Evolutionary conservation across 2,797 vertebrate species (phyloP), one percentile per base, ranked within the genome.

Genomic region (Ataeniobius toweri): DNA sequence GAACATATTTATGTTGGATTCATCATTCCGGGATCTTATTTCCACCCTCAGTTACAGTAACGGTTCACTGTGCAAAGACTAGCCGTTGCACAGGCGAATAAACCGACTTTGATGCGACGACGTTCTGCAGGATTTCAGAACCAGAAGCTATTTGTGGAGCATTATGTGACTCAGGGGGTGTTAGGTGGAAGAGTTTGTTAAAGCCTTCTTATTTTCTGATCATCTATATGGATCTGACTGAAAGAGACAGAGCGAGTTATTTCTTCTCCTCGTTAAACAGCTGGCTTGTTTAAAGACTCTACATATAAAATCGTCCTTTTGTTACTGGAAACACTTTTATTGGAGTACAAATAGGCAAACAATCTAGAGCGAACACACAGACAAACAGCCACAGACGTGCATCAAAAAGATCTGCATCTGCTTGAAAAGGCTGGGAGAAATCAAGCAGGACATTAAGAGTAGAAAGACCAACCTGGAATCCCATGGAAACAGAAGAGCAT

Each of bases 161-260:
- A 70, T 78, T 82, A 80, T 73, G 80, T 72, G 74, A 65, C n/a
- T 77, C 68, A 65, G 50, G 56, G 69, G 59, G 78, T 80, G 65
- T 79, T 80, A 76, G 79, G 80, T 79, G 80, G 53, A 76, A 73
- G 75, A 69, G 71, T 77, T 76, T 67, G 65, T 24, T 68, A 31
- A 44, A 53, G 59, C 46, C 61, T 5, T 81, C 79, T 82, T 75
- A 56, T 3, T 9, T 58, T 71, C 74, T 82, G 63, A 22, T 67
- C 2, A 2, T 6, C 9, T 1, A 76, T 16, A 44, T 31, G 41
- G 44, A 28, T n/a, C 73, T 69, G 69, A 13, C 61, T 76, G 63
- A 84, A 89, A 92, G 58, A 36, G 0, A 36, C 90, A 92, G 91
- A 87, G 59, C 75, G 73, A 20, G 44, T 76, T 78, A 3, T 56